Conservation (phyloP, 2,113 vertebrate species). For the Mormyrus iriodes region DNA sequence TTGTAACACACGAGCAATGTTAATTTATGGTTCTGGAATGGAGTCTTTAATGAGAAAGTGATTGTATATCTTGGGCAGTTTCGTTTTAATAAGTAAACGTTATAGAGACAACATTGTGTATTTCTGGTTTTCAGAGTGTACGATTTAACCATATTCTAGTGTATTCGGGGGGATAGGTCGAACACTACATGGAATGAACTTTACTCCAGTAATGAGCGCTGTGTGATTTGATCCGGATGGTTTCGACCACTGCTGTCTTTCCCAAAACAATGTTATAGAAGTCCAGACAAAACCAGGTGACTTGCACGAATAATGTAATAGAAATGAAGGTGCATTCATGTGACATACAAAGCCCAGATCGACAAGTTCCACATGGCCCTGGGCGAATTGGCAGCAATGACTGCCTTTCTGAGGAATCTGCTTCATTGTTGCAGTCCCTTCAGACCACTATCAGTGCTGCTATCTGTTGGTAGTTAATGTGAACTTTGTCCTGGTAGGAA, state of each 20-base stretch:
- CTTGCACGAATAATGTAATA: neutral
- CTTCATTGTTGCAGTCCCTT: neutral
- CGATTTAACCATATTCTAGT: neutral
- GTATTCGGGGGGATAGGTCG: neutral
- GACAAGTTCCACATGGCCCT: neutral
- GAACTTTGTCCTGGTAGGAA: constrained; percentile 7
- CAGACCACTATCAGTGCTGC: neutral
- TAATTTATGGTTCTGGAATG: neutral
- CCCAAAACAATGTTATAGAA: neutral
- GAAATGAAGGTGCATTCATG: neutral
- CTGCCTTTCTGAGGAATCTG: neutral
- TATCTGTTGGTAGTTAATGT: constrained; percentile 12
- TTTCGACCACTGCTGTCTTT: neutral
- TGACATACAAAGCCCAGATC: neutral
- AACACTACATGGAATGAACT: neutral
- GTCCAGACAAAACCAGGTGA: neutral
- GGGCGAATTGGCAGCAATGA: neutral
- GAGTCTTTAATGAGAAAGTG: neutral
- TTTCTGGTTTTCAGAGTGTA: neutral
- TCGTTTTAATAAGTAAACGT: neutral
- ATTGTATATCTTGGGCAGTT: neutral
- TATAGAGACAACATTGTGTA: neutral
- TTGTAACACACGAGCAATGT: neutral
- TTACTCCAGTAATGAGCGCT: neutral
- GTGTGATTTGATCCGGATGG: neutral